Percentiles rank a stretch among this genome's conserved stretches.
Evolutionary conservation across 35 echinoderm and acorn worm genomes (phyloP).

Genomic region (Heliocidaris erythrogramma): DNA sequence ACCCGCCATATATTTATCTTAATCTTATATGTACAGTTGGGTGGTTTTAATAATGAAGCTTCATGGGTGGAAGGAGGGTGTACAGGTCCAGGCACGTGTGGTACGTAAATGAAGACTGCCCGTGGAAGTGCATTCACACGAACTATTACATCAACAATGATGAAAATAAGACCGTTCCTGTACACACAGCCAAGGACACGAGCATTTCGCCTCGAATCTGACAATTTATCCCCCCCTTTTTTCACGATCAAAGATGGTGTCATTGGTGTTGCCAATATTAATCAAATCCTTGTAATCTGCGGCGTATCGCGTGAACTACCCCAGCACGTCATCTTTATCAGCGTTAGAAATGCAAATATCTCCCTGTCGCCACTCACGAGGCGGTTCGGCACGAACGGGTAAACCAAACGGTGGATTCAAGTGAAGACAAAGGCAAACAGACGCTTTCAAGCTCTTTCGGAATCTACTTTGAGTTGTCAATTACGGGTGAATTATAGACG

Average conservation of each 20-base stretch:
- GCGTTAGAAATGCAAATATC: neutral
- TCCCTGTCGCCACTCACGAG: neutral
- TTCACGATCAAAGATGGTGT: neutral
- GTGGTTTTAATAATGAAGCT: neutral
- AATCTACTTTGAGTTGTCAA: slow-evolving; percentile 31
- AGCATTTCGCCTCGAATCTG: neutral
- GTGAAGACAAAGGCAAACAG: neutral
- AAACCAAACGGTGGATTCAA: slow-evolving; percentile 24
- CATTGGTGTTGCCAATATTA: neutral
- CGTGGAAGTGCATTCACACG: neutral
- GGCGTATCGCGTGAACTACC: neutral
- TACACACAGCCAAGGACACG: slow-evolving; percentile 17
- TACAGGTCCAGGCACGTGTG: neutral
- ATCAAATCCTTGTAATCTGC: neutral
- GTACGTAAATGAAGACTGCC: neutral
- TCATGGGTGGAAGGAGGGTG: neutral
- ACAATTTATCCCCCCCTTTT: neutral
- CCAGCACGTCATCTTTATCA: neutral
- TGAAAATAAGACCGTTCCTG: neutral
- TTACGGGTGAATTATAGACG: slow-evolving; percentile 27
- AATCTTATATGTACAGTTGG: neutral
- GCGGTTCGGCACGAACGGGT: slow-evolving; percentile 20
- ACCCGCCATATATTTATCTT: neutral
- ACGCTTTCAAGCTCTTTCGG: slow-evolving; percentile 19
- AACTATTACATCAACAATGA: neutral